Conservation (phyloP, 1,140 invertebrate species). For the Dreissena rostriformis region DNA sequence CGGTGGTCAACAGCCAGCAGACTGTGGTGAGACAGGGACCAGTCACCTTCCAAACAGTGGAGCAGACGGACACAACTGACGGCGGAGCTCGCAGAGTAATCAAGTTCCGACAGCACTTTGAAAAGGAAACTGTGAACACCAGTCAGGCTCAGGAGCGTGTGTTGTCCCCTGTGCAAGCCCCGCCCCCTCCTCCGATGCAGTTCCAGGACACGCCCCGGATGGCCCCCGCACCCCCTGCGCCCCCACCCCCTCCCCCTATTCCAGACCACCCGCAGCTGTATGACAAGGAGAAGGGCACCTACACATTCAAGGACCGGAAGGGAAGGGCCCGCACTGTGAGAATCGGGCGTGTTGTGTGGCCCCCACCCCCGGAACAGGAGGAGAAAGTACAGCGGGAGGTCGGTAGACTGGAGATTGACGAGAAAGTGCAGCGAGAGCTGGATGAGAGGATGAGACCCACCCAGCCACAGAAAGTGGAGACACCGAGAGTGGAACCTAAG, state of each 20-base stretch:
- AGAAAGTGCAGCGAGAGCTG: constrained; percentile 70
- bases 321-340: constrained; percentile 96
- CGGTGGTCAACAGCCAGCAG: neutral
- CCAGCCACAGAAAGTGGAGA: constrained; percentile 56
- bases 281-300: constrained; percentile 73
- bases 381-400: constrained; percentile 66
- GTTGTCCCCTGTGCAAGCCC: constrained; percentile 26
- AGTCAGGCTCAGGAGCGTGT: constrained; percentile 11
- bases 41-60: constrained; percentile 23
- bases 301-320: constrained; percentile 80
- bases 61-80: neutral
- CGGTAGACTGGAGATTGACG: constrained; percentile 77
- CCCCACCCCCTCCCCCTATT: constrained; percentile 85
- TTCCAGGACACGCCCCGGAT: constrained; percentile 56
- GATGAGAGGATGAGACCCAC: constrained; percentile 63
- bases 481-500: constrained; percentile 45
- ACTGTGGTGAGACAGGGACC: neutral
- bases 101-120: constrained; percentile 37
- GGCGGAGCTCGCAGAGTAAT: constrained; percentile 36
- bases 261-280: constrained; percentile 92
- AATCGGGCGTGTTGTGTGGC: constrained; percentile 98
- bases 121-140: constrained; percentile 42
- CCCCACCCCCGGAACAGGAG: constrained; percentile 85
- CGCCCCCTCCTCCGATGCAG: constrained; percentile 60
- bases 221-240: constrained; percentile 70